Evolutionary conservation across 2,888 invertebrate genomes (phyloP).

Genomic region (Monochamus alternatus): DNA sequence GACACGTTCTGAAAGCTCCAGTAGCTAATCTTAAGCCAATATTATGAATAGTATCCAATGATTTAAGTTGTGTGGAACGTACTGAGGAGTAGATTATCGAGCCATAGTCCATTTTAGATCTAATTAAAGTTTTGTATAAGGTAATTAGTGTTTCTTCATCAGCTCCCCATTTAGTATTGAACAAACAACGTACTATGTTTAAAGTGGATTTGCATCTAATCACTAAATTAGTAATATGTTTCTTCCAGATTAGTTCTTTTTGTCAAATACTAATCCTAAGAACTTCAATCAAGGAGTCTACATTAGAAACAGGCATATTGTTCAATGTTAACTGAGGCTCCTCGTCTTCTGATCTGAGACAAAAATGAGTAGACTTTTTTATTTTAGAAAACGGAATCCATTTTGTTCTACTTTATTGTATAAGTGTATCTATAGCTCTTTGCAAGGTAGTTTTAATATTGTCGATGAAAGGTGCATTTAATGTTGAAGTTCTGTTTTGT

Average conservation of each 20-base stretch:
- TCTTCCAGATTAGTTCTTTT: not conserved
- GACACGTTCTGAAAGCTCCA: constrained; percentile 20
- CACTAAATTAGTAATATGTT: not conserved
- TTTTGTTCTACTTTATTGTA: constrained; percentile 12
- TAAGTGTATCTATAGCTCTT: not conserved
- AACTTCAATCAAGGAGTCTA: constrained; percentile 10
- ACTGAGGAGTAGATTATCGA: constrained; percentile 10
- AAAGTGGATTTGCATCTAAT: no score
- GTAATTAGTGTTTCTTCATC: constrained; percentile 7
- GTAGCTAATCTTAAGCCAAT: constrained; percentile 6
- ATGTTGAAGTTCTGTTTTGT: constrained; percentile 23
- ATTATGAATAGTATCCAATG: constrained; percentile 1
- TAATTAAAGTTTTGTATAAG: not conserved
- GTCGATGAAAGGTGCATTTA: constrained; percentile 26
- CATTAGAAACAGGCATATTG: not conserved
- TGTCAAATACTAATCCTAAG: constrained; percentile 10
- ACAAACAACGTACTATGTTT: not conserved
- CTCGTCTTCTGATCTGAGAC: constrained; percentile 6
- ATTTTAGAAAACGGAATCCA: constrained; percentile 10
- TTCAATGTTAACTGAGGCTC: constrained; percentile 5
- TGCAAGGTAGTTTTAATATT: not conserved
- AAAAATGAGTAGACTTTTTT: constrained; percentile 26
- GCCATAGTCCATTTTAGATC: constrained; percentile 9
- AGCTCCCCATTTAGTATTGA: not conserved
- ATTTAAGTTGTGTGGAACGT: not conserved